Evolutionary conservation across 2,113 vertebrate genomes (phyloP).

Genomic region (Cololabis saira): DNA sequence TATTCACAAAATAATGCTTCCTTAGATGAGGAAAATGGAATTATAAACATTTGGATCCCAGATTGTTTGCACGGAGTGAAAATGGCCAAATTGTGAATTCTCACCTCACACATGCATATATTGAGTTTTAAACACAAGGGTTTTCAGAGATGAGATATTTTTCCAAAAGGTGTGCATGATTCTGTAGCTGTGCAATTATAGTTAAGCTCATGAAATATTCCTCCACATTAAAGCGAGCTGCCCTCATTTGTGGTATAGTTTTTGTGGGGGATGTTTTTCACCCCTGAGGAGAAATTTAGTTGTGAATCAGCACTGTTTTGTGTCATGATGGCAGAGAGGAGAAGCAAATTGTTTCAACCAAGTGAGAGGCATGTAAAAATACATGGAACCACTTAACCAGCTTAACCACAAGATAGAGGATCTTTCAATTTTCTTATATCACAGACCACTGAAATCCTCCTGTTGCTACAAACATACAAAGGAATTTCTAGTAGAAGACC

Average conservation of each 20-base stretch:
- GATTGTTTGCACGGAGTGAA: neutral
- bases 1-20: constrained; percentile 18
- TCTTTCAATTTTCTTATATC: neutral
- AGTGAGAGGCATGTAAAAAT: neutral
- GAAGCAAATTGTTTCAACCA: neutral
- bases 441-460: too few relatives aligned
- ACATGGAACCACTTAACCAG: neutral
- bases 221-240: constrained; percentile 4
- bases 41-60: neutral
- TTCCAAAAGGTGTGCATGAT: constrained; percentile 12
- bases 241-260: neutral
- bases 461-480: neutral
- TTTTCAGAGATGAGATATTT: constrained; percentile 4
- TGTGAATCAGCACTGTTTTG: constrained; percentile 7
- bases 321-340: neutral
- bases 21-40: constrained; percentile 12
- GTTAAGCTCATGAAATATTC: constrained; percentile 28
- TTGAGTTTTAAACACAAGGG: neutral
- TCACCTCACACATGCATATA: neutral
- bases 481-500: too few relatives aligned
- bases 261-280: neutral
- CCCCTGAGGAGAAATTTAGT: neutral
- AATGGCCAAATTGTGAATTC: neutral
- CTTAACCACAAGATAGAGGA: neutral
- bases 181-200: neutral